Evolutionary conservation across 2,113 vertebrate genomes (phyloP), one percentile per base, ranked within the genome.

Genomic region (Petroica traversi): DNA sequence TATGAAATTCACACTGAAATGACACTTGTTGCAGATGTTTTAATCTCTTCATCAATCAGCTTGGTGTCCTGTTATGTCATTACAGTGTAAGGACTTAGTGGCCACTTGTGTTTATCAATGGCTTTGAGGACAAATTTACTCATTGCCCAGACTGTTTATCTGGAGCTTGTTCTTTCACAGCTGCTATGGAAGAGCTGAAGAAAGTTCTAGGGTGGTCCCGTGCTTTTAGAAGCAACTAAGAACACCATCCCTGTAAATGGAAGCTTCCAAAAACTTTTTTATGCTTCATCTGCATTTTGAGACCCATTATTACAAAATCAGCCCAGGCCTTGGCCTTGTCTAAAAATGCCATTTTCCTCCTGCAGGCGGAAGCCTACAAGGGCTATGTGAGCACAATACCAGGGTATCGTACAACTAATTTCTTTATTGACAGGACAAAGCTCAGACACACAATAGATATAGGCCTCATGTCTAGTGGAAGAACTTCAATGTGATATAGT

Each of bases 1-100:
- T 14, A 34, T 5, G 57, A 91, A 22, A 43, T 46, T 68, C 90
- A 77, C 26, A 43, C 12, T 28, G 28, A 62, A 74, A 46, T 57
- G 2, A 66, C n/a, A 52, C 36, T 10, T 0, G 0, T 12, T 63
- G 31, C 22, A 79, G 40, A 33, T 52, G 28, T 19, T 91, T 74
- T 57, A 73, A 33, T 58, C 23, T 74, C 61, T 74, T 87, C 78
- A 36, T 64, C 64, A 45, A 11, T 49, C 45, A 61, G 16, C 33
- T 33, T 69, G 29, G 17, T 72, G 58, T 84, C 59, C 38, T 81
- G 19, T 52, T 59, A 55, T 49, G 29, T 13, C 46, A 12, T 63
- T 67, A 38, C 25, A 49, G 11, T 5, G 13, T 29, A 23, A 74
- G 51, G 45, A 38, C 5, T 41, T 63, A 23, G 38, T 12, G 34